Evolutionary conservation across 1,140 invertebrate genomes (phyloP).

Genomic region (Linepithema humile): DNA sequence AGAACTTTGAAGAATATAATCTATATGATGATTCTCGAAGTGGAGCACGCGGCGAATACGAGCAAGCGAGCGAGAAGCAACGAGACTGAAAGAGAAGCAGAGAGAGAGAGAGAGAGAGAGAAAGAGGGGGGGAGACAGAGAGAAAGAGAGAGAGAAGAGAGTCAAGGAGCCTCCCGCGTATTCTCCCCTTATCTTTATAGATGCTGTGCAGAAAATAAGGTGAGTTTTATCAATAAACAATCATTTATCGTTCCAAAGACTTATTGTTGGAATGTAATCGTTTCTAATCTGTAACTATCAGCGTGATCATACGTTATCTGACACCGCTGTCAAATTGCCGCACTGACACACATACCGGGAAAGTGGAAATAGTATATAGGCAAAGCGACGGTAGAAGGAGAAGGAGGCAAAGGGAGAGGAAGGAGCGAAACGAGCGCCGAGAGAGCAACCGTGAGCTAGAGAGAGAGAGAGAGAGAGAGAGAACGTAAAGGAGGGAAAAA

Average conservation of each 20-base stretch:
- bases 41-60: slow-evolving; percentile 7
- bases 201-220: background rate
- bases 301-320: slow-evolving; percentile 39
- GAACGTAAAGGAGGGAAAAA: background rate
- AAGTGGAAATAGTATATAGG: slow-evolving; percentile 56
- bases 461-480: slow-evolving; percentile 1
- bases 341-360: slow-evolving; percentile 52
- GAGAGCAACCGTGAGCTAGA: background rate
- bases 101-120: background rate
- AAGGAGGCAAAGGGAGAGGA: background rate
- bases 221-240: slow-evolving; percentile 34
- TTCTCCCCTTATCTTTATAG: slow-evolving; percentile 5
- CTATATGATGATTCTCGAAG: slow-evolving; percentile 24
- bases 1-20: slow-evolving; percentile 46
- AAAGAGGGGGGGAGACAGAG: slow-evolving; percentile 6
- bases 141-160: slow-evolving; percentile 1
- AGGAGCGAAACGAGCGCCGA: slow-evolving; percentile 17
- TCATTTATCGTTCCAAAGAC: background rate
- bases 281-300: background rate
- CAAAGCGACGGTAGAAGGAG: background rate
- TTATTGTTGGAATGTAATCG: background rate
- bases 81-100: background rate
- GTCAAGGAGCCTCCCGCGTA: slow-evolving; percentile 2
- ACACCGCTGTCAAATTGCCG: slow-evolving; percentile 50
- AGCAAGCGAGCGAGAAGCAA: background rate